phyloP scores from a whole-genome alignment of 2,888 invertebrate species.

The Drosophila anceps region DNA sequence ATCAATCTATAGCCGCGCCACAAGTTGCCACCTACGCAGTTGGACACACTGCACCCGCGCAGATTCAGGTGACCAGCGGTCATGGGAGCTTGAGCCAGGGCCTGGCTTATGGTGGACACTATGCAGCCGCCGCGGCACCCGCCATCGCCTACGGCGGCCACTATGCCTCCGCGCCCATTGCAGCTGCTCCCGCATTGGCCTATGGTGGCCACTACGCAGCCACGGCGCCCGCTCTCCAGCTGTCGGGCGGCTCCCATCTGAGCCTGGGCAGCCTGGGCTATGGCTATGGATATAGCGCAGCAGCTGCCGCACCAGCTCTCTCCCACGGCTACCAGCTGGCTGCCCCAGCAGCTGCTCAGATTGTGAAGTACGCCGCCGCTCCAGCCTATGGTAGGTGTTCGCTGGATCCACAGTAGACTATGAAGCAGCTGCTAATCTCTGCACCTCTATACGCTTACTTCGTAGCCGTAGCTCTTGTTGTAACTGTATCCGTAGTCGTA shows the following conservation, averaged over 20 bases:
- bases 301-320: conserved; percentile 58
- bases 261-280: conserved; percentile 32
- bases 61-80: conserved; percentile 56
- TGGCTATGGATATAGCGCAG: conserved; percentile 56
- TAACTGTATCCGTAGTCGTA: neutral
- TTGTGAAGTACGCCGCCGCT: conserved; percentile 78
- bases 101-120: conserved; percentile 61
- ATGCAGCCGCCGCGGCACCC: conserved; percentile 48
- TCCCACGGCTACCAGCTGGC: conserved; percentile 64
- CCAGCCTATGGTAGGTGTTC: conserved; percentile 82
- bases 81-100: conserved; percentile 42
- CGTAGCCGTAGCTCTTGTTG: neutral
- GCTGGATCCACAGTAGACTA: neutral
- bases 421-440: conserved; percentile 13
- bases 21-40: conserved; percentile 57
- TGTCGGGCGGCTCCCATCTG: conserved; percentile 41
- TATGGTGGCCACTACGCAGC: conserved; percentile 64
- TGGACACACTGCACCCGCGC: conserved; percentile 76
- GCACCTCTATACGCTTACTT: conserved; percentile 39
- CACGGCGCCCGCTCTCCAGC: conserved; percentile 50
- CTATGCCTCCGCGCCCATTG: conserved; percentile 45
- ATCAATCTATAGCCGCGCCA: conserved; percentile 54
- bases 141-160: conserved; percentile 59
- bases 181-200: conserved; percentile 49
- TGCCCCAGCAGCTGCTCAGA: conserved; percentile 72